Evolutionary conservation across 2,113 vertebrate species (phyloP).

Genomic region (Plestiodon gilberti): DNA sequence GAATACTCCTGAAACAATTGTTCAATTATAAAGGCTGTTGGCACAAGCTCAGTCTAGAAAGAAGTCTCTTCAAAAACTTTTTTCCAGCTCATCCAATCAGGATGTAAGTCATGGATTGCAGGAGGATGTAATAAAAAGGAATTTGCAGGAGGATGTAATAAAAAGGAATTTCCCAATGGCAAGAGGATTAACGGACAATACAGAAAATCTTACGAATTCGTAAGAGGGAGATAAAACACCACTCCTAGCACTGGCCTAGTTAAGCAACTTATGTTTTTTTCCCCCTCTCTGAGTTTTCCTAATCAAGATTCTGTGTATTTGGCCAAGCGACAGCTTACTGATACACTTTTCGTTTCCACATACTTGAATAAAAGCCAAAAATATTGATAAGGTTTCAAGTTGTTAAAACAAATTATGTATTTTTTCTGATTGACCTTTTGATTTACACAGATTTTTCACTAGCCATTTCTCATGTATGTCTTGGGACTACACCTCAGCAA

Average conservation of each 20-base stretch:
- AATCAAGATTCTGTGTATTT: neutral
- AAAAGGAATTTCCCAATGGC: conserved; percentile 23
- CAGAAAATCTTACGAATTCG: neutral
- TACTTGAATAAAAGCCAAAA: neutral
- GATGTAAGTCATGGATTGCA: conserved; percentile 14
- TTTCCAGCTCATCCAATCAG: neutral
- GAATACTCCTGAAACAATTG: conserved; percentile 63
- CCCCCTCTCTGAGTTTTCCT: neutral
- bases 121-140: conserved; percentile 28
- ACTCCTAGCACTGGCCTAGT: neutral
- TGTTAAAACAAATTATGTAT: neutral
- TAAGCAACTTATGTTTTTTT: neutral
- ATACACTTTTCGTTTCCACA: neutral
- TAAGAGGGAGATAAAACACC: neutral
- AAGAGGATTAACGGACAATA: neutral
- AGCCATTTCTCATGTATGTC: neutral
- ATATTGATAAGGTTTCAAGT: neutral
- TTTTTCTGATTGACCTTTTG: neutral
- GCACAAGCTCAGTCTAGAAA: conserved; percentile 53
- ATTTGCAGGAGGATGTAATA: conserved; percentile 28
- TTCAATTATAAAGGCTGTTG: conserved; percentile 65
- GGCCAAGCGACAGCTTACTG: neutral
- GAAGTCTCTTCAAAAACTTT: conserved; percentile 9
- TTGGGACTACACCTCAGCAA: neutral
- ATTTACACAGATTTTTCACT: neutral